phyloP scores from a whole-genome alignment of 2,888 invertebrate species.

The Bugula neritina region DNA sequence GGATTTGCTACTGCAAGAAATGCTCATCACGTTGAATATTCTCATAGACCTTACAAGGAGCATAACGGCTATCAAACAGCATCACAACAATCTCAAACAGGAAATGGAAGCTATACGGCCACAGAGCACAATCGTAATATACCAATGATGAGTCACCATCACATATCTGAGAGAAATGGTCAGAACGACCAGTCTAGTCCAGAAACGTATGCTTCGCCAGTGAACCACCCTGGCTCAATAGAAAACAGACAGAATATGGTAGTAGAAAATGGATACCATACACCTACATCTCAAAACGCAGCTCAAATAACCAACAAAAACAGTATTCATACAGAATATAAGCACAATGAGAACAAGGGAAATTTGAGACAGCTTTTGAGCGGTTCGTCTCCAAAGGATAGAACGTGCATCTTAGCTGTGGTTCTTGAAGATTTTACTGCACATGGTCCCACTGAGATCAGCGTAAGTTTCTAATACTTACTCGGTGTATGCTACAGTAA shows the following conservation, averaged over 20 bases:
- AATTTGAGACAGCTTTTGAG: not conserved
- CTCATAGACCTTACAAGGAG: no score
- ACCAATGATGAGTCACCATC: not conserved
- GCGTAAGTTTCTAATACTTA: not conserved
- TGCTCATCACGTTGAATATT: no score
- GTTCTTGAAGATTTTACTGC: slow-evolving; percentile 20
- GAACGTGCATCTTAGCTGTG: slow-evolving; percentile 19
- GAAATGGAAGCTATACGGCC: not conserved
- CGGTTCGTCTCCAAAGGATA: not conserved
- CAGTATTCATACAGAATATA: not conserved
- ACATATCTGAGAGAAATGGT: not conserved
- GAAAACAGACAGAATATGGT: not conserved
- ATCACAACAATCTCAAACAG: not conserved
- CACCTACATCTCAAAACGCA: not conserved
- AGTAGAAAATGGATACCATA: not conserved
- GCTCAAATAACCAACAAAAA: not conserved
- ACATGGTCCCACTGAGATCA: slow-evolving; percentile 23
- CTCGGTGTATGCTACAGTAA: no score
- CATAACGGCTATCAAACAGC: no score
- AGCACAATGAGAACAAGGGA: not conserved
- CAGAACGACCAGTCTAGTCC: not conserved
- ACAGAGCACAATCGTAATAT: not conserved
- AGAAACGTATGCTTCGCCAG: no score
- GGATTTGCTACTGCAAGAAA: no score
- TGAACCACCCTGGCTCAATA: not conserved